Evolutionary conservation across 2,797 vertebrate genomes (phyloP).

Genomic region (Trichosurus vulpecula): DNA sequence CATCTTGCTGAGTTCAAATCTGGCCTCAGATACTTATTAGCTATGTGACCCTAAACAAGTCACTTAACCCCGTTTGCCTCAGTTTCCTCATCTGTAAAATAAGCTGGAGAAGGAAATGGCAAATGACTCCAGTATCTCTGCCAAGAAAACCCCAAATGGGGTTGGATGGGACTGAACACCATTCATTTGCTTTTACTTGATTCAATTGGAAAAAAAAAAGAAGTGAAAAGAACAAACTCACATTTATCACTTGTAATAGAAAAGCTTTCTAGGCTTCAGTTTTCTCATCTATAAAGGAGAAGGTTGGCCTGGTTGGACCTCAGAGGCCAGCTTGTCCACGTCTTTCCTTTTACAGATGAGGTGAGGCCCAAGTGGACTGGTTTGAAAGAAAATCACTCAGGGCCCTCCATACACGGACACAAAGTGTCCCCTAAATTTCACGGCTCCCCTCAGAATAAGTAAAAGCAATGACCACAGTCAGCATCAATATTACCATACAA

Average conservation of each 20-base stretch:
- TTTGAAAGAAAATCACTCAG: slow-evolving; percentile 43
- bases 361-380: neutral
- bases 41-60: neutral
- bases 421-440: slow-evolving; percentile 31
- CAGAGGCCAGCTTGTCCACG: neutral
- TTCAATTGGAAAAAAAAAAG: neutral
- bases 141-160: neutral
- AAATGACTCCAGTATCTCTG: neutral
- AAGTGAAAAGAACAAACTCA: neutral
- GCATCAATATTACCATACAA: neutral
- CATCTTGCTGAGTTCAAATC: neutral
- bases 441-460: slow-evolving; percentile 19
- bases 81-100: neutral
- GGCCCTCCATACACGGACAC: slow-evolving; percentile 1
- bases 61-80: neutral
- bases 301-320: neutral
- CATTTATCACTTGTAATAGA: neutral
- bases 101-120: no score
- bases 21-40: neutral
- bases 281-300: neutral
- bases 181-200: neutral
- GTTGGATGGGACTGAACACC: neutral
- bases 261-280: neutral
- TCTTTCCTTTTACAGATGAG: neutral
- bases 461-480: slow-evolving; percentile 6